A percentile compares a stretch with the other conserved stretches of the same genome.
phyloP scores from a whole-genome alignment of 2,113 vertebrate species.

The Menura novaehollandiae region DNA sequence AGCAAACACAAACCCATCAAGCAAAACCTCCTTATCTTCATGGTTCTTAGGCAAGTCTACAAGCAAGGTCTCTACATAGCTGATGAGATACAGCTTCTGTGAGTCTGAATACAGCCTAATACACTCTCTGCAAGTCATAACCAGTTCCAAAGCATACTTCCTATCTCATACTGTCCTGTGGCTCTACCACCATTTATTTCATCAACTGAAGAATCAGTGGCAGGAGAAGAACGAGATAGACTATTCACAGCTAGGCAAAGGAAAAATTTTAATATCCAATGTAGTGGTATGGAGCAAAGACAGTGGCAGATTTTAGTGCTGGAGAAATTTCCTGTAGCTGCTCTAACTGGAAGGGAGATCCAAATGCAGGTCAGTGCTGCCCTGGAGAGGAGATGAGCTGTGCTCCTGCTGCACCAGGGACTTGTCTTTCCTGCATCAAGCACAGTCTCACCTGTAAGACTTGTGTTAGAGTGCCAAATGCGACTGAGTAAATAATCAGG shows the following conservation, averaged over 20 bases:
- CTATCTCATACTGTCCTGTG: background rate
- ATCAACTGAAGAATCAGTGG: background rate
- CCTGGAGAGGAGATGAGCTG: fast-evolving
- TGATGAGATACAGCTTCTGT: background rate
- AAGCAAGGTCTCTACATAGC: background rate
- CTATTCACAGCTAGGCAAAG: background rate
- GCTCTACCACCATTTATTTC: background rate
- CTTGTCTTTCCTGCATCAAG: too few relatives aligned
- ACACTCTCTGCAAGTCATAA: background rate
- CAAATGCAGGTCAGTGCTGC: background rate
- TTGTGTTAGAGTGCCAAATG: background rate
- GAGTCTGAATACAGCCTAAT: background rate
- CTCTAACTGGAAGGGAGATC: background rate
- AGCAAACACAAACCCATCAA: background rate
- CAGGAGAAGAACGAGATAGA: background rate
- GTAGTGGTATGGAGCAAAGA: background rate
- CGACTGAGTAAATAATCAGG: background rate
- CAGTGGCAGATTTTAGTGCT: background rate
- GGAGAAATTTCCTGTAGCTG: background rate
- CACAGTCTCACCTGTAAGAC: background rate
- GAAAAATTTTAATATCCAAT: background rate
- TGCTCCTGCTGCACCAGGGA: background rate
- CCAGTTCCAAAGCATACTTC: background rate
- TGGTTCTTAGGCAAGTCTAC: background rate
- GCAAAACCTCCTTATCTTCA: background rate